phyloP scores from a whole-genome alignment of 2,888 invertebrate species.

The Altica lythri region DNA sequence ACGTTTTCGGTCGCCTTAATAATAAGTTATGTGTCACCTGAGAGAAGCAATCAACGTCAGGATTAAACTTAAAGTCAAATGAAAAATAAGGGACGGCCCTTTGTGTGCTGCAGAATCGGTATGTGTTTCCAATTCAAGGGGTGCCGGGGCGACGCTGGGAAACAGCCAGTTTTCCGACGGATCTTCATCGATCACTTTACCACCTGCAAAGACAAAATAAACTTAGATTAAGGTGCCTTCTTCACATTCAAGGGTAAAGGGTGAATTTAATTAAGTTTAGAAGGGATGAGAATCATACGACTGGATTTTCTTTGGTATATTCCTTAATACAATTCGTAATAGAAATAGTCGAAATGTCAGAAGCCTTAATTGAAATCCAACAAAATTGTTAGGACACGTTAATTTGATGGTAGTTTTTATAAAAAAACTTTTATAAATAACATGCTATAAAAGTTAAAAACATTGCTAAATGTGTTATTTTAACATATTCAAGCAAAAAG shows the following conservation, averaged over 20 bases:
- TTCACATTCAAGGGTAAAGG: background rate
- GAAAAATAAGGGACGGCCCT: constrained; percentile 34
- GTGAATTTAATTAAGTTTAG: constrained; percentile 7
- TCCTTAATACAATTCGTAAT: too few species aligned
- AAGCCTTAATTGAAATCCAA: too few species aligned
- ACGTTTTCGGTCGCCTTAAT: constrained; percentile 19
- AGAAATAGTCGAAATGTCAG: too few species aligned
- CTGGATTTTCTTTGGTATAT: too few species aligned
- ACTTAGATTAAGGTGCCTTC: constrained; percentile 14
- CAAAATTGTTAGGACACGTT: too few species aligned
- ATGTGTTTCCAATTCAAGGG: constrained; percentile 51
- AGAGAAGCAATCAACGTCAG: constrained; percentile 43
- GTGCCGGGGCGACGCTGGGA: constrained; percentile 52
- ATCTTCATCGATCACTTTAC: constrained; percentile 42
- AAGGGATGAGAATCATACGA: background rate
- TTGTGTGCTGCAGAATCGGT: constrained; percentile 37
- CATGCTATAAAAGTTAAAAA: too few species aligned
- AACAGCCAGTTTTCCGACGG: constrained; percentile 51
- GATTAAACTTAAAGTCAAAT: constrained; percentile 36
- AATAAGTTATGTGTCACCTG: constrained; percentile 48
- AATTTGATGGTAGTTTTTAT: too few species aligned
- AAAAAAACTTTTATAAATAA: too few species aligned
- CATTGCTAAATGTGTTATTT: too few species aligned
- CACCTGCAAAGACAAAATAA: constrained; percentile 37
- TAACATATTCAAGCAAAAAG: too few species aligned